Base-by-base conservation (phyloP, 2,888 invertebrate species). In the Anarsia innoxiella region DNA sequence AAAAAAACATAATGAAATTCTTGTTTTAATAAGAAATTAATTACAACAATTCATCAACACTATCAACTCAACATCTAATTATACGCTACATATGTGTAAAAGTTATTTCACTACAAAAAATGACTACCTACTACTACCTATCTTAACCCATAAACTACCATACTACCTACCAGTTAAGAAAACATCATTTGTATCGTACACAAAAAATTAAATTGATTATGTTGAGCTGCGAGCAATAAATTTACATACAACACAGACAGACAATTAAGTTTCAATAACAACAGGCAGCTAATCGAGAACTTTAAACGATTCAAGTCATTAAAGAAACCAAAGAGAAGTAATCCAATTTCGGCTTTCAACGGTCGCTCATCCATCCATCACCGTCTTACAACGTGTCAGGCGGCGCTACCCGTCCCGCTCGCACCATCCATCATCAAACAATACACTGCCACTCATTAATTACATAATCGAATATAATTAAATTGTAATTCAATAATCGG, bases 401-500 rank as follows among this genome's bases (percentile, higher is more conserved):
- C 34, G 12, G 23, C 35, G 12, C n/a, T 26, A 12, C 14, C 23
- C 23, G n/a, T 13, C 3, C 11, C 9, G 4, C 12, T 16, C 33
- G 44, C 30, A 42, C 50, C 49, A 59, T 61, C 55, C 51, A 56
- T 61, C 59, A 57, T 4, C 39, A 32, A 58, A 63, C 66, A 66
- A 66, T 67, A 57, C 61, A n/a, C 41, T 42, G 36, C 43, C 48
- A 52, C 48, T 53, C 63, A 71, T 73, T 65, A 63, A 69, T 72
- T 68, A 66, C 57, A 48, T 66, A 67, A 71, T 70, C 66, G 51
- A 48, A 56, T 39, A 54, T 70, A 71, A 73, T 73, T 73, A 70
- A 62, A 70, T 65, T 71, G 69, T 78, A 75, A 78, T 77, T 73
- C 66, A 78, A 78, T 78, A 71, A 70, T 63, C 64, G 59, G 64